phyloP scores from a whole-genome alignment of 2,797 vertebrate species.

The Danio tinwini region DNA sequence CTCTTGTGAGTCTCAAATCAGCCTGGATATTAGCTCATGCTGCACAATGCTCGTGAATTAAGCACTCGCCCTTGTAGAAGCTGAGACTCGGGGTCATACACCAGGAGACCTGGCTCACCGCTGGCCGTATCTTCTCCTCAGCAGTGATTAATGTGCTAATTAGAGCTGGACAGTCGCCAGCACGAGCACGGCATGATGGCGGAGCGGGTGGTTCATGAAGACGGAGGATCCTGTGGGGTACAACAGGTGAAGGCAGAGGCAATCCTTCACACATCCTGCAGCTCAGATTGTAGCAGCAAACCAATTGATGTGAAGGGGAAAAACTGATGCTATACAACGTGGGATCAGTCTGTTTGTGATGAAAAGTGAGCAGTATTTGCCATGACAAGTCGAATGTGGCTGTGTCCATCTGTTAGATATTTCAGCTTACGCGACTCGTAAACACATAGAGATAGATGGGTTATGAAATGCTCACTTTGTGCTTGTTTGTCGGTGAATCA shows the following conservation, averaged over 20 bases:
- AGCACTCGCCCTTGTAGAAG: slow-evolving; percentile 56
- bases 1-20: slow-evolving; percentile 22
- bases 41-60: slow-evolving; percentile 35
- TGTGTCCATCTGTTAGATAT: slow-evolving; percentile 25
- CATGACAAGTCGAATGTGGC: slow-evolving; percentile 22
- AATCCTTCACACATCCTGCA: slow-evolving; percentile 20
- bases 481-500: slow-evolving; percentile 38
- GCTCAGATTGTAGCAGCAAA: slow-evolving; percentile 43
- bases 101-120: slow-evolving; percentile 46
- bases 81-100: slow-evolving; percentile 55
- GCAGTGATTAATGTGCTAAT: slow-evolving; percentile 64
- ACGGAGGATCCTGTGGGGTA: slow-evolving; percentile 57
- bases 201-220: slow-evolving; percentile 48
- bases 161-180: slow-evolving; percentile 52
- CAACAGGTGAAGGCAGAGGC: slow-evolving; percentile 73
- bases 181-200: slow-evolving; percentile 28
- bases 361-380: slow-evolving; percentile 48
- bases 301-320: not conserved
- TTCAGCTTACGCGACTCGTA: slow-evolving; percentile 23
- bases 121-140: slow-evolving; percentile 44
- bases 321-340: slow-evolving; percentile 2
- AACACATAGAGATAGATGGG: not conserved
- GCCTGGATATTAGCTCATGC: slow-evolving; percentile 33
- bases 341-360: slow-evolving; percentile 17
- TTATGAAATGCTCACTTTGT: slow-evolving; percentile 10